Conservation (phyloP, 2,888 invertebrate species). For the Lithophane socia region DNA sequence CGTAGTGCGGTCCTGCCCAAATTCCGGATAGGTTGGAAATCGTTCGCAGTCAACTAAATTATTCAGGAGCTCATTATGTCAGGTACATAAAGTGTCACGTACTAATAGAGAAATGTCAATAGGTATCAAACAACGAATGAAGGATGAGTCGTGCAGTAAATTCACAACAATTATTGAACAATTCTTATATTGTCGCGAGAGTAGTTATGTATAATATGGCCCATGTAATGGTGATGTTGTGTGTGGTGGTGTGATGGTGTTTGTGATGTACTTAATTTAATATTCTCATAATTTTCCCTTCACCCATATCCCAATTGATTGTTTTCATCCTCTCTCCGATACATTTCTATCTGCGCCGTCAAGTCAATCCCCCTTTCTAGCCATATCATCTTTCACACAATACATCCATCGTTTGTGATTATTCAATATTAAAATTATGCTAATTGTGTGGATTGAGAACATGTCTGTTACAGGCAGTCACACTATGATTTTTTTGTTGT, state of each 20-base stretch:
- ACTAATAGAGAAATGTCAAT: slow-evolving; percentile 7
- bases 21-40: slow-evolving; percentile 14
- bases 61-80: slow-evolving; percentile 11
- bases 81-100: neutral
- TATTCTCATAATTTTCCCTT: neutral
- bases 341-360: no score
- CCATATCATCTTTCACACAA: neutral
- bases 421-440: neutral
- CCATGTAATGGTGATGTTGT: no score
- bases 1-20: neutral
- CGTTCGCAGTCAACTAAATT: slow-evolving; percentile 14
- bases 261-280: neutral
- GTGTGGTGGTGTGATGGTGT: no score
- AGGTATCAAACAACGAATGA: neutral
- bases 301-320: neutral
- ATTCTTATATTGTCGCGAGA: no score
- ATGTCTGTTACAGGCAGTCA: neutral
- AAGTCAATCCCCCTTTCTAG: neutral
- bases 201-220: no score
- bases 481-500: neutral
- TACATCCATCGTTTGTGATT: neutral
- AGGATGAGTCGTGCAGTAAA: neutral
- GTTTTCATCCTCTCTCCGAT: neutral
- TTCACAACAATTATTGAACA: neutral
- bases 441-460: neutral